These are phyloP conservation scores for Pollimyrus isidori DNA, from an alignment of 2,113 vertebrate genomes.

Conservation along the genomic window DNA sequence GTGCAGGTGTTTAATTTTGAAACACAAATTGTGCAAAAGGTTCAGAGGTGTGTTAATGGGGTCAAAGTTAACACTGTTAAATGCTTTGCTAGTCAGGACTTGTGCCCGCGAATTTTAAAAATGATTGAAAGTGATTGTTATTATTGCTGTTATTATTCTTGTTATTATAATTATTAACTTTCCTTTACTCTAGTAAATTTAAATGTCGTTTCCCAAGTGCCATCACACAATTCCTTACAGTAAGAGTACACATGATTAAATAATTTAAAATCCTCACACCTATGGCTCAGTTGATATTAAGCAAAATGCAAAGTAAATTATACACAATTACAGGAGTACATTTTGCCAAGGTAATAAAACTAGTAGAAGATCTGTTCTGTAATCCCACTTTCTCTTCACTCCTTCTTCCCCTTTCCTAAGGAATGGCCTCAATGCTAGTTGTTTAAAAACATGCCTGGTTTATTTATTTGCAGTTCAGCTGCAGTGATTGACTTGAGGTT, in stretches of 20 bases:
- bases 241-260: neutral
- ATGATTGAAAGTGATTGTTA: neutral
- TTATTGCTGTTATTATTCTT: neutral
- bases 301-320: neutral
- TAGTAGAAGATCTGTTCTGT: neutral
- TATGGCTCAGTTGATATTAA: neutral
- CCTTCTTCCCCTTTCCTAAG: neutral
- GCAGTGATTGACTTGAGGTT: neutral
- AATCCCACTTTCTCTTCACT: neutral
- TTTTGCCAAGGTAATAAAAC: neutral
- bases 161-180: neutral
- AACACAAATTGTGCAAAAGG: slow-evolving; percentile 17
- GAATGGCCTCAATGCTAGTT: neutral
- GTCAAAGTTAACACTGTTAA: neutral
- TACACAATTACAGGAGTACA: neutral
- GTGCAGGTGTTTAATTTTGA: neutral
- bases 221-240: neutral
- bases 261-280: neutral
- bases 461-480: neutral
- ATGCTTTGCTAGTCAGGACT: neutral
- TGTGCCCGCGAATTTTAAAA: neutral
- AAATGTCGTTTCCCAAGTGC: neutral
- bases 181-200: neutral
- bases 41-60: slow-evolving; percentile 48
- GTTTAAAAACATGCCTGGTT: neutral